Base-by-base conservation (phyloP, 2,113 vertebrate species). In the Gopherus evgoodei region DNA sequence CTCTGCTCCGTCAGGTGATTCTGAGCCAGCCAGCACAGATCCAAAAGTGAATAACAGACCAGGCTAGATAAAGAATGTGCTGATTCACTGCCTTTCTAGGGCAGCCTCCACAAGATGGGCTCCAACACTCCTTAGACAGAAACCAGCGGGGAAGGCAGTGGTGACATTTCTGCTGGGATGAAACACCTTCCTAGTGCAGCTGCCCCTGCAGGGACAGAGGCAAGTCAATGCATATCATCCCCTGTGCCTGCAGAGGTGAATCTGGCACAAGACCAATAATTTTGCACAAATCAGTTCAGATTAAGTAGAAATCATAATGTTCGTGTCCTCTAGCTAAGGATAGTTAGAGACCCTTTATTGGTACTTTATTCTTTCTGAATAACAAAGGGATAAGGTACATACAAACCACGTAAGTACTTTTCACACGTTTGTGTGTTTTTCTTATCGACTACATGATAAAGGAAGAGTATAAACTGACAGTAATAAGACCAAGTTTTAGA, bases 401-500 rank as follows among this genome's bases (percentile, higher is more conserved):
- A 72, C 21, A 93, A 94, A 85, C 52, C 85, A 72, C 3, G 29
- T 2, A n/a, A 84, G 42, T n/a, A 38, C 62, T 89, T 89, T 82
- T 81, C 90, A 84, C 3, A 83, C 93, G 19, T n/a, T 38, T 10
- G 65, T 38, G 65, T 38, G 17, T 38, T n/a, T n/a, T 38, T 29
- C 38, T 57, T 19, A 44, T 89, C 7, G 29, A 25, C 91, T 96
- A 88, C 69, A 81, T 57, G 81, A 65, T 47, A 93, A 94, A 85
- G 35, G 31, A 78, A n/a, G 75, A 47, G 42, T 2, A 22, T 0
- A 0, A 87, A 25, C 17, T 27, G 8, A 78, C 90, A 81, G n/a
- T 75, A 96, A 49, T 94, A 94, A 92, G 42, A 4, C 72, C 25
- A 89, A 95, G 31, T 52, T 85, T 49, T 14, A 82, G 8, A 59